A percentile compares a stretch with the other conserved stretches of the same genome.
These are phyloP conservation scores for Platysternon megacephalum DNA, from an alignment of 2,113 vertebrate genomes.

Conservation along the genomic window DNA sequence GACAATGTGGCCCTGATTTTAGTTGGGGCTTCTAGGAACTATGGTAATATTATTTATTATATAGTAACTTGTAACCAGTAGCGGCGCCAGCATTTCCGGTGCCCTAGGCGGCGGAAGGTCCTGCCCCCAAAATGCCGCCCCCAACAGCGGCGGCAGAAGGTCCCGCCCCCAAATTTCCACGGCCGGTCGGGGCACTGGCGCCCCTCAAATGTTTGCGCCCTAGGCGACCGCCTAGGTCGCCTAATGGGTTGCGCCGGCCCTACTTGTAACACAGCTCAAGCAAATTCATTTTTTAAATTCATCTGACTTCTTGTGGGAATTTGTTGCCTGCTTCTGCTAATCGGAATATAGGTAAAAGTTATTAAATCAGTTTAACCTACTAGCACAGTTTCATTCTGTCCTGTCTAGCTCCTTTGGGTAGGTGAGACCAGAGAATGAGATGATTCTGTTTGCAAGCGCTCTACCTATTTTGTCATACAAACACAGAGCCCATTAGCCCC, in stretches of 20 bases:
- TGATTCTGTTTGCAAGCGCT: fast-evolving
- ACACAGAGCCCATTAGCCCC: background rate
- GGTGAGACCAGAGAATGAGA: fast-evolving
- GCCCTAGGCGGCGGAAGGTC: too few species aligned
- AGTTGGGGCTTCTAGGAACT: background rate
- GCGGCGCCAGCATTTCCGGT: too few species aligned
- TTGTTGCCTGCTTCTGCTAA: background rate
- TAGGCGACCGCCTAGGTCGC: too few species aligned
- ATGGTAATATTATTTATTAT: background rate
- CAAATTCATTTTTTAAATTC: background rate
- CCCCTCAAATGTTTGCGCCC: too few species aligned
- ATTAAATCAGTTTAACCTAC: background rate
- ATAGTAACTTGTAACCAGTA: background rate
- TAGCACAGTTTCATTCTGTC: background rate
- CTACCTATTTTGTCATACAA: background rate
- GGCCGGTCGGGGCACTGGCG: too few species aligned
- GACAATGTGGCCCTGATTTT: background rate
- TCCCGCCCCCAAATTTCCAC: too few species aligned
- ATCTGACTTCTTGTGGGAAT: background rate
- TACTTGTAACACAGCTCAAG: background rate
- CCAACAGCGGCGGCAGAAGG: too few species aligned
- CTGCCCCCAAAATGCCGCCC: too few species aligned
- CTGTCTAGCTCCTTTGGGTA: background rate
- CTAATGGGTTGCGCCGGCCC: too few species aligned
- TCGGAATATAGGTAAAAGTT: background rate